phyloP scores from a whole-genome alignment of 2,888 invertebrate species.

The Eupeodes luniger region DNA sequence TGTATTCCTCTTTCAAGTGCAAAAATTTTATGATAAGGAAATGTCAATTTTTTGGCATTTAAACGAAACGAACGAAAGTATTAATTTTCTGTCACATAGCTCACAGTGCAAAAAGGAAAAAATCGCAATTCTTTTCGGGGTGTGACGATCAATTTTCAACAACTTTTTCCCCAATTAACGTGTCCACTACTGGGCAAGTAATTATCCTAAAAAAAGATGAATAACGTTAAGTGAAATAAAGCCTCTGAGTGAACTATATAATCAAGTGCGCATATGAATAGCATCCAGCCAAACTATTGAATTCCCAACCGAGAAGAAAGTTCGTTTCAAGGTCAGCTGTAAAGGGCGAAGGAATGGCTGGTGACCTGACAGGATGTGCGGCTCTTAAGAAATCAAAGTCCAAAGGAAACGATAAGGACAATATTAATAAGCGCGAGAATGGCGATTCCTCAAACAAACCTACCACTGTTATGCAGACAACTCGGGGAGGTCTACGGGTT shows the following conservation, averaged over 20 bases:
- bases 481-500: slow-evolving; percentile 89
- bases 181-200: slow-evolving; percentile 17
- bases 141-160: slow-evolving; percentile 60
- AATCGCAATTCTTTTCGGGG: slow-evolving; percentile 65
- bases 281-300: slow-evolving; percentile 35
- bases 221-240: slow-evolving; percentile 55
- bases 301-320: slow-evolving; percentile 61
- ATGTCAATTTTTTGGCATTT: slow-evolving; percentile 67
- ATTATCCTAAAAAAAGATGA: slow-evolving; percentile 41
- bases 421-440: slow-evolving; percentile 58
- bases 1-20: slow-evolving; percentile 71
- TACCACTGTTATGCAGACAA: slow-evolving; percentile 81
- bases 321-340: slow-evolving; percentile 72
- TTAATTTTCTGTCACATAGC: slow-evolving; percentile 63
- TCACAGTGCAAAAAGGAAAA: slow-evolving; percentile 60
- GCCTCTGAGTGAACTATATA: slow-evolving; percentile 15
- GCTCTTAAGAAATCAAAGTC: slow-evolving; percentile 82
- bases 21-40: slow-evolving; percentile 69
- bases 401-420: slow-evolving; percentile 80
- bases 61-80: slow-evolving; percentile 46
- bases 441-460: slow-evolving; percentile 73
- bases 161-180: slow-evolving; percentile 32
- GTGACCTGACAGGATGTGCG: slow-evolving; percentile 83
- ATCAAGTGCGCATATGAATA: slow-evolving; percentile 63
- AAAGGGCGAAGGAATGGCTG: slow-evolving; percentile 79